A percentile compares a stretch with the other conserved stretches of the same genome.
These are phyloP conservation scores for Notiomystis cincta DNA, from an alignment of 2,113 vertebrate species.

Conservation along the genomic window DNA sequence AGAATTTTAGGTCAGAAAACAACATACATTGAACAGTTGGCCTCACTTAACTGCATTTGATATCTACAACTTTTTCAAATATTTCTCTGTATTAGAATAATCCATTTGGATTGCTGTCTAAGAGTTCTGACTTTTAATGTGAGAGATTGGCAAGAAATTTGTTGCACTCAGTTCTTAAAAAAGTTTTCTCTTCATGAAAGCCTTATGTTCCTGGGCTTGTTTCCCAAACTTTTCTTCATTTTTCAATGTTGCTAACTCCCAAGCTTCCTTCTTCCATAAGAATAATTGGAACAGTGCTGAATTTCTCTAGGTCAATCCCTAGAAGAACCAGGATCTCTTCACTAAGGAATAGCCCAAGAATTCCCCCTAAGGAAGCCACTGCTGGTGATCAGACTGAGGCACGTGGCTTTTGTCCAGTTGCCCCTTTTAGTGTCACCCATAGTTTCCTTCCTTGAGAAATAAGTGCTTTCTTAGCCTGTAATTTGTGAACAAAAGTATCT, in stretches of 20 bases:
- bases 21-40: background rate
- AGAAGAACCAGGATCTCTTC: background rate
- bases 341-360: background rate
- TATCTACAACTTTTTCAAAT: background rate
- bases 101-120: background rate
- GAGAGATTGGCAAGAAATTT: background rate
- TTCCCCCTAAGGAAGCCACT: rapidly evolving
- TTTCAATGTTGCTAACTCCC: background rate
- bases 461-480: background rate
- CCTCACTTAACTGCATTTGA: background rate
- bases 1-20: background rate
- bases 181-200: background rate
- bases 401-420: background rate
- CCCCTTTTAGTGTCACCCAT: background rate
- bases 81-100: background rate
- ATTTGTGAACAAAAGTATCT: background rate
- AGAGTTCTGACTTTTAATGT: background rate
- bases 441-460: background rate
- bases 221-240: background rate
- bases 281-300: background rate
- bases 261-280: background rate
- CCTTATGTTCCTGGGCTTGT: background rate
- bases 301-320: background rate
- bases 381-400: background rate
- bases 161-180: background rate